These are phyloP conservation scores for Chelonus formosanus DNA, from an alignment of 2,888 invertebrate species.

Conservation along the genomic window DNA sequence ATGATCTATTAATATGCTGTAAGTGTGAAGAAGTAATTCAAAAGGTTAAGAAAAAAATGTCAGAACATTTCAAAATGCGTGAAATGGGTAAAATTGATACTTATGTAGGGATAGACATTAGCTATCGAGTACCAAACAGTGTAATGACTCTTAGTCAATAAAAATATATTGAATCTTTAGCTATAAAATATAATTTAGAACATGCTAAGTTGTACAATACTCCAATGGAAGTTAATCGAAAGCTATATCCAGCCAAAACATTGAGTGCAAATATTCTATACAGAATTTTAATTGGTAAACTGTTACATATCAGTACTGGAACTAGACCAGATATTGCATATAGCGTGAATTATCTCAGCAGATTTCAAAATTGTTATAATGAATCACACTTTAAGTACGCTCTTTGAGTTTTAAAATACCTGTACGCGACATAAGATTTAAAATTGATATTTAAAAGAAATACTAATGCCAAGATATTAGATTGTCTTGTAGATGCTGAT, in stretches of 20 bases:
- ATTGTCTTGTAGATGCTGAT: conserved; percentile 14
- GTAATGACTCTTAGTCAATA: not conserved
- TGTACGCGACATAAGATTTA: not conserved
- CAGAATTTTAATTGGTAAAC: conserved; percentile 17
- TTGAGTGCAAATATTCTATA: not conserved
- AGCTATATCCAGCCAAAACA: conserved; percentile 3
- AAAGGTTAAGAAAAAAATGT: not conserved
- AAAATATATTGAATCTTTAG: conserved; percentile 14
- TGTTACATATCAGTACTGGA: conserved; percentile 7
- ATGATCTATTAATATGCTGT: conserved; percentile 11
- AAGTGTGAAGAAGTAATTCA: not conserved
- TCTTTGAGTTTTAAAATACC: conserved; percentile 12
- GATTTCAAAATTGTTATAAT: conserved; percentile 14
- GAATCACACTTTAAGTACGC: conserved; percentile 9
- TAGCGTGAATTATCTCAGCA: conserved; percentile 10
- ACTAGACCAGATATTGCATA: conserved; percentile 13
- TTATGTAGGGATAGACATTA: conserved; percentile 14
- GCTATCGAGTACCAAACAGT: not conserved
- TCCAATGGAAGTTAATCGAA: conserved; percentile 12
- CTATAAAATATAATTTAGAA: not conserved
- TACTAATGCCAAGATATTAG: not conserved
- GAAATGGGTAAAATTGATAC: conserved; percentile 6
- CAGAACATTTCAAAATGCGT: conserved; percentile 8
- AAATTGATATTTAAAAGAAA: conserved; percentile 11
- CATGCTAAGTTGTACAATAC: conserved; percentile 4